Conservation (phyloP, 37 sponge, comb jelly and placozoan genomes). For the Mnemiopsis leidyi region DNA sequence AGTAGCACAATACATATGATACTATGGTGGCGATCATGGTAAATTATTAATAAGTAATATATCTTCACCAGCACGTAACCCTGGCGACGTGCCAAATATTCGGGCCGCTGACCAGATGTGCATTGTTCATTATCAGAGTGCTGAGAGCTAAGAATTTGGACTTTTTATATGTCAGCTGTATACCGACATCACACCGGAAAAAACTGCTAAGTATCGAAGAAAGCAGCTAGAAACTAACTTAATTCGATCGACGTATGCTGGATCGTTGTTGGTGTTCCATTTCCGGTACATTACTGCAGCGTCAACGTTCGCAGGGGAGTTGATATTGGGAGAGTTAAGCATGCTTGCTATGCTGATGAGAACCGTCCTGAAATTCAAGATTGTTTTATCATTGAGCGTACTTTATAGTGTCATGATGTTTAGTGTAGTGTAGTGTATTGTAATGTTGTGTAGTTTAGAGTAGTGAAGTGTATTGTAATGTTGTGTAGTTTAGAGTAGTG, state of each 20-base stretch:
- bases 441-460: background rate
- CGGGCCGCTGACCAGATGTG: no score
- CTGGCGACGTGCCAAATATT: no score
- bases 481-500: background rate
- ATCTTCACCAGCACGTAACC: no score
- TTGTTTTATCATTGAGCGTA: background rate
- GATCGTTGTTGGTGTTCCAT: conserved; percentile 90
- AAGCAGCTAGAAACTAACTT: conserved; percentile 75
- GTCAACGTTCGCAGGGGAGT: conserved; percentile 98
- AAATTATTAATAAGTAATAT: no score
- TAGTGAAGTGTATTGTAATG: background rate
- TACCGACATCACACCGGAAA: no score
- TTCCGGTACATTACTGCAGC: conserved; percentile 96
- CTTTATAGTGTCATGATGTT: background rate
- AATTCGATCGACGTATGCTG: conserved; percentile 79
- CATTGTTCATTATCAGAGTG: no score
- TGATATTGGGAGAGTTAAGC: conserved; percentile 96
- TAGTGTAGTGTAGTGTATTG: background rate
- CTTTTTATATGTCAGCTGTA: no score
- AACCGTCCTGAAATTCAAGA: conserved; percentile 76
- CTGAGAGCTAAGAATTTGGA: no score
- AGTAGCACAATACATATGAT: no score
- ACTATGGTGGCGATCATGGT: no score
- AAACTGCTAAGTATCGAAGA: background rate
- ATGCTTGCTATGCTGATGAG: conserved; percentile 92